Percentiles rank a stretch among this genome's conserved stretches.
Conservation (phyloP, 2,888 invertebrate genomes). For the Lithosia quadra region DNA sequence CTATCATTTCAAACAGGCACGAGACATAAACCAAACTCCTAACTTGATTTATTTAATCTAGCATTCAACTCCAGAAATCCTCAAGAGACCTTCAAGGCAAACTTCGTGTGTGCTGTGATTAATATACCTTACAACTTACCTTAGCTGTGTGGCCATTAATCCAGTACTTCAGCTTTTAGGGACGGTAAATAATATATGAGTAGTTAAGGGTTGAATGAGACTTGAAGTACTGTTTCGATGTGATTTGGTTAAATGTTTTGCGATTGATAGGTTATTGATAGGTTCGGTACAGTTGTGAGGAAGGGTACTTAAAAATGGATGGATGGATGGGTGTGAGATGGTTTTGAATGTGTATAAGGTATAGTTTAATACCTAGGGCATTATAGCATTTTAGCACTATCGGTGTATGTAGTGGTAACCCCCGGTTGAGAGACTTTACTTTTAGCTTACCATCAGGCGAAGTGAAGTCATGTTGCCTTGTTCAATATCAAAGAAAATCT, state of each 20-base stretch:
- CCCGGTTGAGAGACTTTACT: too few relatives aligned
- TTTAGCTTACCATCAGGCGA: too few relatives aligned
- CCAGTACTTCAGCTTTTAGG: slow-evolving; percentile 33
- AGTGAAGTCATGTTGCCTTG: too few relatives aligned
- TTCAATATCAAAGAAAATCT: too few relatives aligned
- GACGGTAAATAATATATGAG: slow-evolving; percentile 19
- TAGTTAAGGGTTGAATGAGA: slow-evolving; percentile 10
- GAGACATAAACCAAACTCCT: background rate
- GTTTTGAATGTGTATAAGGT: background rate
- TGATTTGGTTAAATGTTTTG: background rate
- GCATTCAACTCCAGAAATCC: slow-evolving; percentile 21
- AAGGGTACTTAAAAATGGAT: too few relatives aligned
- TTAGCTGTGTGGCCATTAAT: slow-evolving; percentile 23
- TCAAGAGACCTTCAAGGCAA: slow-evolving; percentile 20
- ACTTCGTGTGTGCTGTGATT: slow-evolving; percentile 28
- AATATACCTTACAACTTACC: slow-evolving; percentile 30
- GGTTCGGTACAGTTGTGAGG: background rate
- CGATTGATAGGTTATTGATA: background rate
- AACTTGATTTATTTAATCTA: slow-evolving; percentile 19
- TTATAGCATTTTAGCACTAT: too few relatives aligned
- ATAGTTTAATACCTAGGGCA: background rate
- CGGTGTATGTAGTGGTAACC: too few relatives aligned
- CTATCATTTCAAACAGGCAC: background rate
- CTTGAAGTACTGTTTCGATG: background rate
- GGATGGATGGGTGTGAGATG: background rate